phyloP scores from a whole-genome alignment of 2,888 invertebrate species.

The Colostygia pectinataria region DNA sequence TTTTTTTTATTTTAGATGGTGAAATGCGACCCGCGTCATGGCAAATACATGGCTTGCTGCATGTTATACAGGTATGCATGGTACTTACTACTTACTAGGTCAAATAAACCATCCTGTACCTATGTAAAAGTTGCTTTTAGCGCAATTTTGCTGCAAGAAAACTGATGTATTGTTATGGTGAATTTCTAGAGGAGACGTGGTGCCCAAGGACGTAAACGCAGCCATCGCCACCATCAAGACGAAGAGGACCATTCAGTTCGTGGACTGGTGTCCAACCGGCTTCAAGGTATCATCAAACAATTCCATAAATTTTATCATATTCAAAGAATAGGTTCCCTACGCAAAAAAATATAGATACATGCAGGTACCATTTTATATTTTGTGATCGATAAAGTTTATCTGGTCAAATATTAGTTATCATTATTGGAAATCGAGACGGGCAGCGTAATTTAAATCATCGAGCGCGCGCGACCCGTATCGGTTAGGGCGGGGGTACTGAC shows the following conservation, averaged over 20 bases:
- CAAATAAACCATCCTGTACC: too few species aligned
- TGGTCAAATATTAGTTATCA: too few species aligned
- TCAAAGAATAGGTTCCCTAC: too few species aligned
- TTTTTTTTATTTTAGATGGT: constrained; percentile 94
- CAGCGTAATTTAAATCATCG: too few species aligned
- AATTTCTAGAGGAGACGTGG: constrained; percentile 90
- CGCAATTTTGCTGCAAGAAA: too few species aligned
- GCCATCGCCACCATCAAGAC: constrained; percentile 97
- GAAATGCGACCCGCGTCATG: constrained; percentile 94
- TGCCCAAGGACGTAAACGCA: constrained; percentile 96
- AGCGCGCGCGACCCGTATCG: too few species aligned
- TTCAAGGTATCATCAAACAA: constrained; percentile 80
- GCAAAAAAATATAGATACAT: too few species aligned
- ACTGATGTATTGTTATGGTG: background rate
- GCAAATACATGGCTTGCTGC: constrained; percentile 97
- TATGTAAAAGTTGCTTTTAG: too few species aligned
- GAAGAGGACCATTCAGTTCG: constrained; percentile 95
- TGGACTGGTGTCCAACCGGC: constrained; percentile 94
- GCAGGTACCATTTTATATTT: too few species aligned
- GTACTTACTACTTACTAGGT: background rate
- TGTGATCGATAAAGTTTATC: too few species aligned
- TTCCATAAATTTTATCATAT: background rate
- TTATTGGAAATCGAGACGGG: too few species aligned
- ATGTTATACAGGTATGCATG: constrained; percentile 88
- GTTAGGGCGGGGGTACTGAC: too few species aligned